phyloP scores from a whole-genome alignment of 2,888 invertebrate genomes.

The Therioaphis trifolii region DNA sequence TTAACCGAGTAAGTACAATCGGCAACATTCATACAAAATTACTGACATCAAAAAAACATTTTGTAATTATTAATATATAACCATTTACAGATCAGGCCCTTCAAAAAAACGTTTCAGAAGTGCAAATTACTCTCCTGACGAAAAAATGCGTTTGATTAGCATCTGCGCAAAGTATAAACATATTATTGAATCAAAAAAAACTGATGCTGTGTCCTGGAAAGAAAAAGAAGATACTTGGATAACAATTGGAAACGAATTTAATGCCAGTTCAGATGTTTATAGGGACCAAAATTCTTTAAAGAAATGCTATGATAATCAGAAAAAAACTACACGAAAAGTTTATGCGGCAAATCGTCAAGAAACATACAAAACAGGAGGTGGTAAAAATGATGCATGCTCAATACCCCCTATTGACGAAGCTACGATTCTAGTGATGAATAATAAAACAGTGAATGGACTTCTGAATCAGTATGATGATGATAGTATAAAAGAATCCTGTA shows the following conservation, averaged over 20 bases:
- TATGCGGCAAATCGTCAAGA: conserved; percentile 16
- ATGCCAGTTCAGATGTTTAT: conserved; percentile 8
- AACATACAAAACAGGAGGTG: conserved; percentile 16
- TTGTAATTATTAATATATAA: conserved; percentile 8
- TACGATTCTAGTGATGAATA: conserved; percentile 16
- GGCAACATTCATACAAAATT: conserved; percentile 5
- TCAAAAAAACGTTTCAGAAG: conserved; percentile 1
- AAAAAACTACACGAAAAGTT: conserved; percentile 16
- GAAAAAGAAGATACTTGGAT: conserved; percentile 8
- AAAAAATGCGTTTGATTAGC: too few relatives aligned
- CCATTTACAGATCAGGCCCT: conserved; percentile 8
- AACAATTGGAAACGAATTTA: conserved; percentile 8
- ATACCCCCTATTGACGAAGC: conserved; percentile 10
- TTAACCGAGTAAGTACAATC: too few relatives aligned
- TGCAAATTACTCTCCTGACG: too few relatives aligned
- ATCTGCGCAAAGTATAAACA: conserved; percentile 2
- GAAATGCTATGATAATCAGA: conserved; percentile 9
- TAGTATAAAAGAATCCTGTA: too few relatives aligned
- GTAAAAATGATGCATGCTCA: conserved; percentile 5
- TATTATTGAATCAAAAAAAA: conserved; percentile 8
- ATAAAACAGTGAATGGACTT: conserved; percentile 16
- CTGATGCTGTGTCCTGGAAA: conserved; percentile 8
- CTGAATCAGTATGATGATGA: conserved; percentile 16
- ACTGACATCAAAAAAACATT: conserved; percentile 1
- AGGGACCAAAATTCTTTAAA: conserved; percentile 6